A percentile compares a stretch with the other conserved stretches of the same genome.
phyloP scores from a whole-genome alignment of 1,140 invertebrate genomes.

The Araneus ventricosus region DNA sequence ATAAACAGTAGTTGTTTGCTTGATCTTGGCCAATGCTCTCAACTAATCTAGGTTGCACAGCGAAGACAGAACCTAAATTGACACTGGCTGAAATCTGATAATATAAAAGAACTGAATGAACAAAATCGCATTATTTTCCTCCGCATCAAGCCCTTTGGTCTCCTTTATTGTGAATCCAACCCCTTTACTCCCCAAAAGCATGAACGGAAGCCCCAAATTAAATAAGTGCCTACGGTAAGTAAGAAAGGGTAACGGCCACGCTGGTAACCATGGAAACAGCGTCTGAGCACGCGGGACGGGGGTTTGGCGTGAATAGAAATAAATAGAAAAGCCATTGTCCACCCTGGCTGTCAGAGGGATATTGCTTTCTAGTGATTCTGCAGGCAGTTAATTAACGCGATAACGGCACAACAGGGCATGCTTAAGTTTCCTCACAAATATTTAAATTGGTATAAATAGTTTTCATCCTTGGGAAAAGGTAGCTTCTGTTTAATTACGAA shows the following conservation, averaged over 20 bases:
- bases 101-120: neutral
- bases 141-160: neutral
- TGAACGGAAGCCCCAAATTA: slow-evolving; percentile 37
- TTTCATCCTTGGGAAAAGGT: neutral
- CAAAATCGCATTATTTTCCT: slow-evolving; percentile 24
- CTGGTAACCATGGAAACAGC: slow-evolving; percentile 6
- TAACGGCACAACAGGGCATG: neutral
- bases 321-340: slow-evolving; percentile 38
- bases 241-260: slow-evolving; percentile 34
- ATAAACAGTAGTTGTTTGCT: too few species aligned
- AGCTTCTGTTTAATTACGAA: neutral
- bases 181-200: slow-evolving; percentile 3
- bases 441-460: slow-evolving; percentile 33
- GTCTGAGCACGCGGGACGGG: slow-evolving; percentile 21
- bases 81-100: neutral
- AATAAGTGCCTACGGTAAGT: slow-evolving; percentile 44
- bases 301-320: slow-evolving; percentile 26
- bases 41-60: too few species aligned
- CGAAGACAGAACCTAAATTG: neutral
- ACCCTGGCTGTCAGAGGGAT: slow-evolving; percentile 9
- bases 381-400: slow-evolving; percentile 8
- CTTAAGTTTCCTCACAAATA: neutral
- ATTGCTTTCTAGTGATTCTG: slow-evolving; percentile 6
- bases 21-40: too few species aligned
- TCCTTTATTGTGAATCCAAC: neutral